Percentiles rank a stretch among this genome's conserved stretches.
phyloP scores from a whole-genome alignment of 2,797 vertebrate genomes.

The Scolopax bukidnonensis region DNA sequence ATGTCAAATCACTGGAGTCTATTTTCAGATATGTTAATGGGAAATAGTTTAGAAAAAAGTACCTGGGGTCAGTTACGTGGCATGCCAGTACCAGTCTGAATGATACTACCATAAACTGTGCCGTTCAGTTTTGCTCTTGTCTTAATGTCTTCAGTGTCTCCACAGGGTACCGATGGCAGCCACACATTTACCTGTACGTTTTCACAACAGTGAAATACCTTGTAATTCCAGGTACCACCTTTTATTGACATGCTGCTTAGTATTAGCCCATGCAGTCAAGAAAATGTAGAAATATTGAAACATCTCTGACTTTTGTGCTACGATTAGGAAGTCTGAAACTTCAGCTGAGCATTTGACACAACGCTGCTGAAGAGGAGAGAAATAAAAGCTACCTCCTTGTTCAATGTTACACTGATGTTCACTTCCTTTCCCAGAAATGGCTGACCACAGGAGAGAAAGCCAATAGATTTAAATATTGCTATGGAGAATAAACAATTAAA shows the following conservation, averaged over 20 bases:
- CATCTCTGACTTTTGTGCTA: not conserved
- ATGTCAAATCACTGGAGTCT: no score
- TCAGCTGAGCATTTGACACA: not conserved
- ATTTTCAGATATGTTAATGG: not conserved
- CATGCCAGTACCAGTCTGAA: not conserved
- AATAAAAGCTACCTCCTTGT: not conserved
- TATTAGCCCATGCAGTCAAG: not conserved
- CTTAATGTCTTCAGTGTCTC: not conserved
- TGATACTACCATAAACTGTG: not conserved
- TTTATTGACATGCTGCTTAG: not conserved
- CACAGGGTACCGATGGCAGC: not conserved
- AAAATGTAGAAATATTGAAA: not conserved
- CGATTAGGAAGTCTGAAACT: not conserved
- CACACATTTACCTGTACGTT: not conserved
- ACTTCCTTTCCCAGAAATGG: not conserved
- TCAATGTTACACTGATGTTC: rapidly evolving
- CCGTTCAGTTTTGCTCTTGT: not conserved
- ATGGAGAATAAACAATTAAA: not conserved
- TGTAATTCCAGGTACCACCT: not conserved
- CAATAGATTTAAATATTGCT: not conserved
- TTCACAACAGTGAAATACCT: not conserved
- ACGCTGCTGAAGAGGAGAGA: not conserved
- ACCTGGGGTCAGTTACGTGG: not conserved
- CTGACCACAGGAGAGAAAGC: not conserved
- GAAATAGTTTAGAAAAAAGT: not conserved